Evolutionary conservation across 2,888 invertebrate species (phyloP).

Genomic region (Pammene aurita): DNA sequence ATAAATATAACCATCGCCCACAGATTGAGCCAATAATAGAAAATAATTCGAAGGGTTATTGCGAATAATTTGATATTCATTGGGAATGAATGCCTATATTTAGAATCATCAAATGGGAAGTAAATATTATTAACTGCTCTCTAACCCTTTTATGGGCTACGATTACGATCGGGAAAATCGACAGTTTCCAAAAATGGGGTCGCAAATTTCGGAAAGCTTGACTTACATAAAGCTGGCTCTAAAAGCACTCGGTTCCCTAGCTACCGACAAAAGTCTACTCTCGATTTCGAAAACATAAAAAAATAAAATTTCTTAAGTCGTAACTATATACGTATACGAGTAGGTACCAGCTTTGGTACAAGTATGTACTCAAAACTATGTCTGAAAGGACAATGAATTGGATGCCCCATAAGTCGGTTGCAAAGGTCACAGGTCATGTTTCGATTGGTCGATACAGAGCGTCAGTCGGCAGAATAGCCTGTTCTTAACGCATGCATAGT

Average conservation of each 20-base stretch:
- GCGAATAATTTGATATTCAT: too few relatives aligned
- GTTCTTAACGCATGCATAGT: not conserved
- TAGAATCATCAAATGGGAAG: not conserved
- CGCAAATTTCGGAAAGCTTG: too few relatives aligned
- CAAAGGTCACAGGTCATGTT: conserved; percentile 74
- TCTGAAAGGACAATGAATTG: conserved; percentile 47
- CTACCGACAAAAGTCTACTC: too few relatives aligned
- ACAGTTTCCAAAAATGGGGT: too few relatives aligned
- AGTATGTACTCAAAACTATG: not conserved
- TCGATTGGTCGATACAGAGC: conserved; percentile 63
- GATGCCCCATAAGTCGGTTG: conserved; percentile 47
- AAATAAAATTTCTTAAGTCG: too few relatives aligned
- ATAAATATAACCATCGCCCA: not conserved
- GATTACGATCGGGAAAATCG: too few relatives aligned
- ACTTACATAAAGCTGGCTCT: too few relatives aligned
- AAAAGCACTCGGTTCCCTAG: too few relatives aligned
- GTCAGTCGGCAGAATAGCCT: conserved; percentile 56
- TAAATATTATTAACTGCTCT: not conserved
- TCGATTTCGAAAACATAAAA: too few relatives aligned
- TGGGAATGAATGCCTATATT: not conserved
- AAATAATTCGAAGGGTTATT: not conserved
- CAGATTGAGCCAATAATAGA: conserved; percentile 6
- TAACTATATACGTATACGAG: too few relatives aligned
- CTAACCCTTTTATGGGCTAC: too few relatives aligned
- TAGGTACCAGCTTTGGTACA: too few relatives aligned